Base-by-base conservation (phyloP, 2,797 vertebrate species). In the Huso huso region DNA sequence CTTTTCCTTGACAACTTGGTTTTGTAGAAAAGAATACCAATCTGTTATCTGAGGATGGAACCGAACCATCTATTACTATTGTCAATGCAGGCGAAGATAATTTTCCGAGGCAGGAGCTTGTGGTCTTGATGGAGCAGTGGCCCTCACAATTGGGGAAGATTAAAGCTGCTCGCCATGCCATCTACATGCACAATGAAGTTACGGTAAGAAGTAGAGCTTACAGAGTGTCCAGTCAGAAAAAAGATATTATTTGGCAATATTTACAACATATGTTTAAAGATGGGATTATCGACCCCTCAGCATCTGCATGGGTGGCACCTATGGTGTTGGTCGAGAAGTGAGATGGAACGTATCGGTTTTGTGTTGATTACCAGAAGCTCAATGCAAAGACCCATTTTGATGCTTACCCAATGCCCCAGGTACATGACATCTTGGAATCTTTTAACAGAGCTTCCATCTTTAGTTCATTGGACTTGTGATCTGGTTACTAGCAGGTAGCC, bases 351-450 rank as follows among this genome's bases (percentile, higher is more conserved):
- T n/a, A n/a, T n/a, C n/a, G n/a, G n/a, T n/a, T n/a, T n/a, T n/a
- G n/a, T n/a, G n/a, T 69, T 12, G 63, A 65, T 7, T 69, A 64
- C 51, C 15, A 48, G 6, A 6, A 11, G 6, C 7, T 65, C 6
- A 69, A 69, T 12, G 15, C 55, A 8, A 65, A 65, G 11, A 69
- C 63, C 11, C 23, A 10, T 11, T 9, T 12, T 7, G 51, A 70
- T 48, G 59, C 58, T 1, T 66, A 57, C n/a, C 59, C 48, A 3
- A 50, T 66, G 65, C 58, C 48, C 2, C 23, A 18, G 12, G 23
- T 63, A 4, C 51, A 62, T 37, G 59, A 71, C 2, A 62, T 71
- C 9, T 15, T 71, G 11, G 58, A 68, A 37, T 68, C 57, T 0
- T 23, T 68, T 6, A 37, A 49, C 48, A 61, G 55, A 4, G 12